Conservation (phyloP, 1,140 invertebrate species). For the Lerema accius region DNA sequence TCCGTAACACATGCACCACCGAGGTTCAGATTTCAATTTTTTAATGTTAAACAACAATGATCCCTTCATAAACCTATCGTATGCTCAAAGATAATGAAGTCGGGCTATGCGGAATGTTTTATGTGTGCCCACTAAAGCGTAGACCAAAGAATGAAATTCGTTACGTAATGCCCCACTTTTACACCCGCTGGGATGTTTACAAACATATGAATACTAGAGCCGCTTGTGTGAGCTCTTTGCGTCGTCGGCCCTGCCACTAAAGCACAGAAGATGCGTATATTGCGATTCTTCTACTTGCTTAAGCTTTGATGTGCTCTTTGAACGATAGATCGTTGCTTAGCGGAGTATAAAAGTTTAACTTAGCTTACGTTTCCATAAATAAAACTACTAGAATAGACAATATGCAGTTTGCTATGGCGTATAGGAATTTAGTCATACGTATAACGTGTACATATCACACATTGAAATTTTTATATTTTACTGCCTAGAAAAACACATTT, state of each 20-base stretch:
- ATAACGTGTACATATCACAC: no score
- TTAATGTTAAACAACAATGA: constrained; percentile 18
- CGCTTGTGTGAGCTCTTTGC: constrained; percentile 28
- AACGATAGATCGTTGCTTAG: constrained; percentile 15
- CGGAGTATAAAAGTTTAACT: constrained; percentile 8
- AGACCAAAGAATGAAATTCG: constrained; percentile 30
- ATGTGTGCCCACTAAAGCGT: constrained; percentile 28
- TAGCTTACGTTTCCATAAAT: constrained; percentile 8
- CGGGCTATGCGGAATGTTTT: constrained; percentile 18
- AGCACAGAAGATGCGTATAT: constrained; percentile 31
- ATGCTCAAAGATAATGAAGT: background rate
- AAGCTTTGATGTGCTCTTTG: constrained; percentile 31
- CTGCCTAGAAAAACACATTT: no score
- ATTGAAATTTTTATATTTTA: no score
- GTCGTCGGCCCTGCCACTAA: constrained; percentile 20
- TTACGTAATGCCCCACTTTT: constrained; percentile 35
- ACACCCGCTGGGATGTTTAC: constrained; percentile 33
- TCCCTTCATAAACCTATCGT: constrained; percentile 16
- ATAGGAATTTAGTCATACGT: no score
- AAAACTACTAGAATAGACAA: background rate
- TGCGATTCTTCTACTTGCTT: constrained; percentile 31
- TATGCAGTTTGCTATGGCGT: no score
- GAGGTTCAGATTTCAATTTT: constrained; percentile 24
- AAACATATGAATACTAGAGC: constrained; percentile 28
- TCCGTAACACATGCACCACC: background rate